Percentiles rank a stretch among this genome's conserved stretches.
phyloP scores from a whole-genome alignment of 1,140 invertebrate genomes.

The Ips nitidus region DNA sequence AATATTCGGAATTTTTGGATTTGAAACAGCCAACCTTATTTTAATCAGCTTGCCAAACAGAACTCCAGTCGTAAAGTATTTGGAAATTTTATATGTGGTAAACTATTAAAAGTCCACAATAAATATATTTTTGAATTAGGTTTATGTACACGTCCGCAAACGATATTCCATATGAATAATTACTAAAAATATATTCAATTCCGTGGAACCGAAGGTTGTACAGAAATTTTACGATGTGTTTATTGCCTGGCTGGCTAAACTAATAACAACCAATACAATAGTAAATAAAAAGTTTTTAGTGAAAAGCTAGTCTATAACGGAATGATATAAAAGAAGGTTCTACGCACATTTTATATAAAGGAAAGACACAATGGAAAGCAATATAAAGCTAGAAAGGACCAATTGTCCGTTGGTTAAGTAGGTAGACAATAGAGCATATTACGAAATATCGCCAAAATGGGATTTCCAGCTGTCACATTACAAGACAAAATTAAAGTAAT shows the following conservation, averaged over 20 bases:
- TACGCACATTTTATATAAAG: constrained; percentile 45
- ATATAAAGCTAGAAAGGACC: constrained; percentile 43
- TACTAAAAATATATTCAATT: constrained; percentile 18
- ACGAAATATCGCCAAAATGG: constrained; percentile 37
- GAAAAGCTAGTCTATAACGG: neutral
- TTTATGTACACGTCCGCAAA: constrained; percentile 13
- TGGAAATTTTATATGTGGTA: constrained; percentile 17
- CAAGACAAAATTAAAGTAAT: constrained; percentile 27
- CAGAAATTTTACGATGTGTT: neutral
- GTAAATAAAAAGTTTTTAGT: neutral
- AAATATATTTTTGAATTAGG: constrained; percentile 26
- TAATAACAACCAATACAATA: neutral
- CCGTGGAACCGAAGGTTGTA: neutral
- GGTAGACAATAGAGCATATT: constrained; percentile 41
- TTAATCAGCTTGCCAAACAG: constrained; percentile 21
- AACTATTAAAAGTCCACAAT: constrained; percentile 24
- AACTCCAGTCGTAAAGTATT: constrained; percentile 17
- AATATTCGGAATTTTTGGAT: neutral
- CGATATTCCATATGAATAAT: constrained; percentile 16
- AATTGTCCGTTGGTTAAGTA: constrained; percentile 45
- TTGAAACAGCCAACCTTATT: constrained; percentile 15
- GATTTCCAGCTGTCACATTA: constrained; percentile 27
- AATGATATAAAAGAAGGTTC: constrained; percentile 44
- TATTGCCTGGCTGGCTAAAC: neutral
- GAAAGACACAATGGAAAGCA: constrained; percentile 47